A percentile compares a stretch with the other conserved stretches of the same genome.
Evolutionary conservation across 2,797 vertebrate species (phyloP).

Genomic region (Rhyacichthys aspro): DNA sequence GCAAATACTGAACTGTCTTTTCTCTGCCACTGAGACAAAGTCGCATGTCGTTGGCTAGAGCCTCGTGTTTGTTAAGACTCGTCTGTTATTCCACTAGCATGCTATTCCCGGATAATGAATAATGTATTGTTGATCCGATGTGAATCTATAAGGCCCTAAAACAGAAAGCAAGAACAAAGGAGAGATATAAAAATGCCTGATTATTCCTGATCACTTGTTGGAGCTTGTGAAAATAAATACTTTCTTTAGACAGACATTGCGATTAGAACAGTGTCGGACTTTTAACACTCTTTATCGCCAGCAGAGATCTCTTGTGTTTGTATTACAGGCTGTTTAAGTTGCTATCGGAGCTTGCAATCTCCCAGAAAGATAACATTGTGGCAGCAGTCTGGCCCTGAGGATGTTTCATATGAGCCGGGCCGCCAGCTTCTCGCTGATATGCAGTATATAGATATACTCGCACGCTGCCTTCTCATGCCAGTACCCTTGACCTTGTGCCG

Average conservation of each 20-base stretch:
- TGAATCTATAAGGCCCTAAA: constrained; percentile 4
- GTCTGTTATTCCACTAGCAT: constrained; percentile 19
- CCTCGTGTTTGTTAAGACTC: constrained; percentile 13
- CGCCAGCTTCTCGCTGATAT: constrained; percentile 41
- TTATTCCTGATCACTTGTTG: neutral
- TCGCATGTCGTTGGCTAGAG: constrained; percentile 41
- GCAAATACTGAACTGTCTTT: constrained; percentile 66
- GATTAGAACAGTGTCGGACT: neutral
- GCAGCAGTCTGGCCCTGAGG: constrained; percentile 17
- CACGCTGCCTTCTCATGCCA: constrained; percentile 38
- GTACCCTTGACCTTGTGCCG: constrained; percentile 69
- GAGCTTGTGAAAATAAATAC: neutral
- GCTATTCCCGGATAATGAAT: constrained; percentile 11
- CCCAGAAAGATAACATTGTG: constrained; percentile 35
- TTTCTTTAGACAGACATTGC: neutral
- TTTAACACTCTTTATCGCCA: neutral
- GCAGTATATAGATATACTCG: constrained; percentile 49
- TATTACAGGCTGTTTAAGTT: constrained; percentile 8
- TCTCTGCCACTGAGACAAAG: constrained; percentile 44
- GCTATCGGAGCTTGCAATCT: constrained; percentile 26
- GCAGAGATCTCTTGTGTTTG: constrained; percentile 8
- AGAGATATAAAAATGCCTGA: neutral
- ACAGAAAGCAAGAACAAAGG: constrained; percentile 1
- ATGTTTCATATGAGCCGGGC: constrained; percentile 27
- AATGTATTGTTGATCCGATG: constrained; percentile 4